Conservation (phyloP, 2,113 vertebrate genomes). For the Galeopterus variegatus region DNA sequence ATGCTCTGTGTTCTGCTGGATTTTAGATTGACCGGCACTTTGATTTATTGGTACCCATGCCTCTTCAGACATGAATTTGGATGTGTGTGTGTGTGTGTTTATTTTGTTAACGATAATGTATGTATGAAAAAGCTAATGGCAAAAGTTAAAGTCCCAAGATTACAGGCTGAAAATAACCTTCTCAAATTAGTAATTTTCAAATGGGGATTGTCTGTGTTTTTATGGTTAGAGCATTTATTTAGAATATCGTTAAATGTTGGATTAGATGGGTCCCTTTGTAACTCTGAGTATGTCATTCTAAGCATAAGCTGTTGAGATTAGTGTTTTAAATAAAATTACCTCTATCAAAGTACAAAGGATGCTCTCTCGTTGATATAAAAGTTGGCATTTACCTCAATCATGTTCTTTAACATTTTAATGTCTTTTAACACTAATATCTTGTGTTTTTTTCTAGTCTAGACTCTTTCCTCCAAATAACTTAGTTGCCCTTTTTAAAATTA, state of each 20-base stretch:
- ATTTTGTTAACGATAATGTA: background rate
- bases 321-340: conserved; percentile 7
- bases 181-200: conserved; percentile 24
- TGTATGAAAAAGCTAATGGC: background rate
- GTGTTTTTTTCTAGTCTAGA: background rate
- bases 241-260: background rate
- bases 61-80: background rate
- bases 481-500: conserved; percentile 40
- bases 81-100: background rate
- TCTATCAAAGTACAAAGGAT: background rate
- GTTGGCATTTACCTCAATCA: background rate
- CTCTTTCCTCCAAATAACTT: conserved; percentile 34
- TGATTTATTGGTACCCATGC: background rate
- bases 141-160: conserved; percentile 18
- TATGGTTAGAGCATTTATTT: background rate
- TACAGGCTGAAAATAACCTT: conserved; percentile 16
- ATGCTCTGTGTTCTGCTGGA: background rate
- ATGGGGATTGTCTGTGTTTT: background rate
- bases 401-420: background rate
- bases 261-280: background rate
- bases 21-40: background rate
- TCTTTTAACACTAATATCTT: conserved; percentile 1
- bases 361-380: conserved; percentile 4
- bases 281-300: background rate
- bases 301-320: background rate